These are phyloP conservation scores for Plebejus argus DNA, from an alignment of 2,888 invertebrate species.

Conservation along the genomic window DNA sequence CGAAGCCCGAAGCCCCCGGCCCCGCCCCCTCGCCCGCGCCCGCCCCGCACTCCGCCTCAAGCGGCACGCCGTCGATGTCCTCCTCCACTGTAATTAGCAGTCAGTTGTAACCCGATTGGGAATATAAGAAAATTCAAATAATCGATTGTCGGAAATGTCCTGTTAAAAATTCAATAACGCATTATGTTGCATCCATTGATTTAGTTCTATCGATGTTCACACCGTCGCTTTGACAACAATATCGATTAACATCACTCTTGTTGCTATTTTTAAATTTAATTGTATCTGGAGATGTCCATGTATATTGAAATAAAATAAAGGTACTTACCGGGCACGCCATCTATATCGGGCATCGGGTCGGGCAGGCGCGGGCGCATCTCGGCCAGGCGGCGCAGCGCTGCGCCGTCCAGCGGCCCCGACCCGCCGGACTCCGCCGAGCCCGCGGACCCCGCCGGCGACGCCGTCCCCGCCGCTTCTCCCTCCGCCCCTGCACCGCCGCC, in stretches of 20 bases:
- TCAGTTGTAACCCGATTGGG: too few relatives aligned
- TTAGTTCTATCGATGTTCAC: too few relatives aligned
- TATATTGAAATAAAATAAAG: background rate
- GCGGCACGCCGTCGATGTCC: conserved; percentile 88
- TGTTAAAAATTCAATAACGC: too few relatives aligned
- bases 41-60: conserved; percentile 68
- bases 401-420: conserved; percentile 90
- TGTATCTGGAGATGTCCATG: too few relatives aligned
- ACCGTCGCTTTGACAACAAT: too few relatives aligned
- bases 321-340: conserved; percentile 59
- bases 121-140: too few relatives aligned
- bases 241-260: too few relatives aligned
- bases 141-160: too few relatives aligned
- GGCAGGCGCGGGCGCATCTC: conserved; percentile 41
- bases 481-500: conserved; percentile 36
- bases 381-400: conserved; percentile 86
- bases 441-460: conserved; percentile 50
- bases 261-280: too few relatives aligned
- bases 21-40: conserved; percentile 78
- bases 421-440: conserved; percentile 80
- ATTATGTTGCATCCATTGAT: too few relatives aligned
- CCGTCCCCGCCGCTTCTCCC: conserved; percentile 47
- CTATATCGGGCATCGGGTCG: conserved; percentile 50
- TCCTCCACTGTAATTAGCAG: conserved; percentile 80
- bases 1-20: conserved; percentile 83